Conservation (phyloP, 2,888 invertebrate genomes). For the Melitaea athalia region DNA sequence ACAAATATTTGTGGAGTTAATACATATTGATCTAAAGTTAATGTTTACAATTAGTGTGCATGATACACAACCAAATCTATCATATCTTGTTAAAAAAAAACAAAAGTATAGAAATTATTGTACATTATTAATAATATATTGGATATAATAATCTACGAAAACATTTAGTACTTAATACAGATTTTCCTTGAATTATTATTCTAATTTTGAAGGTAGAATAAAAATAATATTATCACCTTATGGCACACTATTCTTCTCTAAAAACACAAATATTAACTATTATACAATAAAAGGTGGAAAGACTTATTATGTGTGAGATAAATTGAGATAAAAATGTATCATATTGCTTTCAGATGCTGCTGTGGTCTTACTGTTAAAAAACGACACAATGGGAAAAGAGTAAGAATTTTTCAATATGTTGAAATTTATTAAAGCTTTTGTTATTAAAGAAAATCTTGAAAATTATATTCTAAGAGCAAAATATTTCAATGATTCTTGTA, state of each 20-base stretch:
- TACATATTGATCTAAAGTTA: not conserved
- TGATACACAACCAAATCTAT: slow-evolving; percentile 8
- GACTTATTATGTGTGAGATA: no score
- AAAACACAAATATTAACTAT: no score
- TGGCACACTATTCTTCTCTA: no score
- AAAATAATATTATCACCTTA: not conserved
- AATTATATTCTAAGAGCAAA: no score
- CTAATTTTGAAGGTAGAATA: not conserved
- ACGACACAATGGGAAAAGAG: not conserved
- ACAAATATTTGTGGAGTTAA: slow-evolving; percentile 1
- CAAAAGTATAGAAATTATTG: not conserved
- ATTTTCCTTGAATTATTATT: not conserved
- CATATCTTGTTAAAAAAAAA: not conserved
- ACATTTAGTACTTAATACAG: not conserved
- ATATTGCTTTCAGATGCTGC: not conserved
- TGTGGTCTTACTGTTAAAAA: not conserved
- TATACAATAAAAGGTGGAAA: no score
- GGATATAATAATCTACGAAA: no score
- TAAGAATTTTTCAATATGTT: not conserved
- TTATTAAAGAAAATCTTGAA: not conserved
- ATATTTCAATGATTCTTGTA: no score
- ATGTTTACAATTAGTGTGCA: slow-evolving; percentile 10
- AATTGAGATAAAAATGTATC: not conserved
- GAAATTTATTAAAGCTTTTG: slow-evolving; percentile 3
- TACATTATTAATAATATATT: not conserved